Conservation (phyloP, 2,888 invertebrate genomes). For the Leptinotarsa tumamoca region DNA sequence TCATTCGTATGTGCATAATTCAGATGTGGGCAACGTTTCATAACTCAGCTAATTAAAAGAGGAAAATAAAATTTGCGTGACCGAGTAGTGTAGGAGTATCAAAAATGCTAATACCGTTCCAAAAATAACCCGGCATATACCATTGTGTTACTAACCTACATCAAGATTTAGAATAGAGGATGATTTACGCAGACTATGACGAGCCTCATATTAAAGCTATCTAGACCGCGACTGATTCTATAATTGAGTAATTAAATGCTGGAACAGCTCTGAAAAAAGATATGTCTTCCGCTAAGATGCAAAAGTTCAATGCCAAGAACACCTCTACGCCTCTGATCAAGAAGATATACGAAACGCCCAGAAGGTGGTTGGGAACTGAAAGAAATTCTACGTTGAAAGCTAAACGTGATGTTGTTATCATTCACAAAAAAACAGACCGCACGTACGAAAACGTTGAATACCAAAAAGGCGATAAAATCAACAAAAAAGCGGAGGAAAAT, state of each 20-base stretch:
- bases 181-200: constrained; percentile 27
- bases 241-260: constrained; percentile 8
- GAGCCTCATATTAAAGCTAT: constrained; percentile 23
- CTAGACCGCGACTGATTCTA: constrained; percentile 40
- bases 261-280: background rate
- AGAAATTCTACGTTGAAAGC: constrained; percentile 30
- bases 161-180: constrained; percentile 26
- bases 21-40: constrained; percentile 39
- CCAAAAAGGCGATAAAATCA: constrained; percentile 33
- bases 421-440: constrained; percentile 51
- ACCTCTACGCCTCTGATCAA: constrained; percentile 56
- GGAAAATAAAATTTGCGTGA: constrained; percentile 30
- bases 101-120: constrained; percentile 30
- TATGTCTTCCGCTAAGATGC: constrained; percentile 57
- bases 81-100: constrained; percentile 7
- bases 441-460: constrained; percentile 57
- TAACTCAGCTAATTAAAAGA: constrained; percentile 28
- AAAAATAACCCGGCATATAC: constrained; percentile 28
- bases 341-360: constrained; percentile 59
- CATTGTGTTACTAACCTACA: constrained; percentile 41
- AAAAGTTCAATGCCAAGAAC: constrained; percentile 51
- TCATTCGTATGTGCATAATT: constrained; percentile 39
- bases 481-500: constrained; percentile 66
- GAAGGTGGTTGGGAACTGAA: constrained; percentile 54
- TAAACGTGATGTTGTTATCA: constrained; percentile 48